Base-by-base conservation (phyloP, 2,888 invertebrate genomes). In the Drosophila anomelani region DNA sequence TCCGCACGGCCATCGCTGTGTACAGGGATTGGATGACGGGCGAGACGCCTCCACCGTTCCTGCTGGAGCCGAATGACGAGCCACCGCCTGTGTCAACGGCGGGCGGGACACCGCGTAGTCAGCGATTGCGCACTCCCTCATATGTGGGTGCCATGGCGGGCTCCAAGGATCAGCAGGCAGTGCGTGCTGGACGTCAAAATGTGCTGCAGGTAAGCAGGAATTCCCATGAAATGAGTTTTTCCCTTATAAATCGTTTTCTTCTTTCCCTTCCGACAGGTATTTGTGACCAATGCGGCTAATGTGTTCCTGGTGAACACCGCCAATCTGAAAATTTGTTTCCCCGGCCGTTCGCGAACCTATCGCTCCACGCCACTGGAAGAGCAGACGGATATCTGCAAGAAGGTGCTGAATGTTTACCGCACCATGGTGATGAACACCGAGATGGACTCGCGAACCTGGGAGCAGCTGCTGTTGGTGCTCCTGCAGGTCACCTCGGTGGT, bases 391-490 rank as follows among this genome's bases (percentile, higher is more conserved):
- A 96, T 98, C 66, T 98, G 98, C 93, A 98, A 98, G 93, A 95
- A 98, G 78, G 98, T 99, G 73, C 94, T 99, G 67, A 99, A 98
- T 92, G 98, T 98, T 82, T 99, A 98, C 93, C 94, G 98, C 79
- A 98, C 97, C 90, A 97, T 98, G 95, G 98, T 99, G 39, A 98
- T 98, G 98, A 98, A 98, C 90, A 97, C 97, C 1, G 95, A 96
- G 81, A 96, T 99, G 96, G 97, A 98, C 90, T 96, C 96, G 78
- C 95, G 95, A 89, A 98, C 98, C 15, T 99, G 98, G 98, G 97
- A 98, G 91, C 97, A 98, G 92, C 93, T 98, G 72, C 91, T 98
- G 64, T 91, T 96, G 78, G 97, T 98, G 51, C 93, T 99, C 79
- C 93, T 99, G 60, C 97, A 98, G 94, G 96, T 99, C 75, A 98